These are phyloP conservation scores for Dasyprocta punctata DNA, from an alignment of 2,113 vertebrate species.

Conservation along the genomic window DNA sequence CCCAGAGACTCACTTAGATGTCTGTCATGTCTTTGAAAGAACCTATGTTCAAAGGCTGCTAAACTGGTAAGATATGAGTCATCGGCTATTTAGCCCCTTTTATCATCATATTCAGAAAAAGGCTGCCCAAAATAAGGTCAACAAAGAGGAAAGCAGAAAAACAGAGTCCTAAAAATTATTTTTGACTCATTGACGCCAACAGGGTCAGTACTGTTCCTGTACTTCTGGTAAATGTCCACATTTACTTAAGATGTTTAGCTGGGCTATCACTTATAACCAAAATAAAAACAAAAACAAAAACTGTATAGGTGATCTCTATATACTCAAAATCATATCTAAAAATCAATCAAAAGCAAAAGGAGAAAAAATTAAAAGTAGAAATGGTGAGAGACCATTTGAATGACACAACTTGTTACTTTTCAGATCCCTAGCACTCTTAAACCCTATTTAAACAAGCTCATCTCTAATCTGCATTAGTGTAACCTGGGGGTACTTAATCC, in stretches of 20 bases:
- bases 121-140: constrained; percentile 33
- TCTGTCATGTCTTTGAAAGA: constrained; percentile 1
- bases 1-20: not conserved
- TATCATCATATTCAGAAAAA: constrained; percentile 44
- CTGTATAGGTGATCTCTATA: not conserved
- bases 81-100: constrained; percentile 1
- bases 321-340: constrained; percentile 31
- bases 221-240: constrained; percentile 13
- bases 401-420: constrained; percentile 9
- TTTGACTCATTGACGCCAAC: not conserved
- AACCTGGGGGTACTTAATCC: not conserved
- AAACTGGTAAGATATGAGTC: constrained; percentile 29
- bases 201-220: not conserved
- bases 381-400: not conserved
- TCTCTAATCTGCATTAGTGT: constrained; percentile 20
- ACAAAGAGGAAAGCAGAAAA: not conserved
- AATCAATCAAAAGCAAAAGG: not conserved
- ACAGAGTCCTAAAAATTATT: not conserved
- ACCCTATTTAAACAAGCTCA: not conserved
- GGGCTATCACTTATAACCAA: not conserved
- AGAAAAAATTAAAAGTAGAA: constrained; percentile 39
- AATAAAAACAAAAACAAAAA: not conserved
- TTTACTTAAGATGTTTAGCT: constrained; percentile 16
- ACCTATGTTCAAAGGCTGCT: constrained; percentile 43
- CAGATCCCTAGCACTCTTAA: not conserved